These are phyloP conservation scores for Chelonus insularis DNA, from an alignment of 1,140 invertebrate genomes.

Conservation along the genomic window DNA sequence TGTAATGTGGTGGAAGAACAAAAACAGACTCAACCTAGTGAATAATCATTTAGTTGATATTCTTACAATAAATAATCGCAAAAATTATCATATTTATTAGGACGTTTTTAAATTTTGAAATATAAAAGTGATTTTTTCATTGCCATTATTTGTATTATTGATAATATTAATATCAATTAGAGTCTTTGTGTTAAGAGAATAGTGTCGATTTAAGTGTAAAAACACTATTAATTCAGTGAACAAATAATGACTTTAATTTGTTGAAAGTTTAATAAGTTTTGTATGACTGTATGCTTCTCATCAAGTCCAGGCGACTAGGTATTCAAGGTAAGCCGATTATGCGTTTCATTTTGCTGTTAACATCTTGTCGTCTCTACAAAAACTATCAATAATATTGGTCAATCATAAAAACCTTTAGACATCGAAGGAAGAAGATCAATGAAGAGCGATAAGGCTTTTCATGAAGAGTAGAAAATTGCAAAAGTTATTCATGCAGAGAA, in stretches of 20 bases:
- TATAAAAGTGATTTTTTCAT: too few species aligned
- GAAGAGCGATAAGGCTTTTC: too few species aligned
- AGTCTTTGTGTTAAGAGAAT: too few species aligned
- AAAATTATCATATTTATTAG: not conserved
- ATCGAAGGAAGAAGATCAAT: too few species aligned
- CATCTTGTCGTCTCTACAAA: not conserved
- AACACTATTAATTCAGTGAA: not conserved
- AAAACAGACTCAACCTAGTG: not conserved
- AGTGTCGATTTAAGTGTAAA: not conserved
- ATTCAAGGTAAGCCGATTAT: conserved; percentile 17
- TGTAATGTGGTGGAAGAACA: conserved; percentile 12
- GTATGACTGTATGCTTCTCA: conserved; percentile 20
- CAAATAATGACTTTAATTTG: conserved; percentile 7
- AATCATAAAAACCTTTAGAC: too few species aligned
- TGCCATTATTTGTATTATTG: too few species aligned
- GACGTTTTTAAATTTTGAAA: not conserved
- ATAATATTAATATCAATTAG: too few species aligned
- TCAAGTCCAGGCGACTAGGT: conserved; percentile 15
- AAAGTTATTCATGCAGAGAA: too few species aligned
- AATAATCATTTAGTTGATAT: not conserved
- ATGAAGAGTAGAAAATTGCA: too few species aligned
- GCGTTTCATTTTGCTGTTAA: not conserved
- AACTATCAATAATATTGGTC: too few species aligned
- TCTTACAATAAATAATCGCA: not conserved
- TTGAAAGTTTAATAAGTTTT: conserved; percentile 21